Base-by-base conservation (phyloP, 2,113 vertebrate genomes). In the Beaufortia kweichowensis region DNA sequence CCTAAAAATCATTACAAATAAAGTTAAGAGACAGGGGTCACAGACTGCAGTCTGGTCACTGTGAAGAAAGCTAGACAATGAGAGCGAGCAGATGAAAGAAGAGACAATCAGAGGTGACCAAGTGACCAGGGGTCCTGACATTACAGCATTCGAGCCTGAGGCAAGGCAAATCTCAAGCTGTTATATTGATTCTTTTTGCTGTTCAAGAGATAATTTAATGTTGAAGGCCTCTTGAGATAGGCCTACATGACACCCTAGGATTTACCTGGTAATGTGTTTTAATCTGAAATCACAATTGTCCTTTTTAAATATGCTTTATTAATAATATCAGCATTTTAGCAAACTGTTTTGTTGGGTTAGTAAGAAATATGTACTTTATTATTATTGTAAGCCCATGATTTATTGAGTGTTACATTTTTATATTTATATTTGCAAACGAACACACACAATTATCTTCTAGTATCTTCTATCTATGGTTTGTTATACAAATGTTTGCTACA, bases 1-100 rank as follows among this genome's bases (percentile, higher is more conserved):
- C 53, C 19, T 53, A 59, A 50, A 75, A 75, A 78, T 82, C 80
- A 70, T 70, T 81, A 33, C 48, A 78, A 69, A 81, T 74, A 33
- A 69, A 57, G 55, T 81, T 78, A 41, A 82, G 29, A 21, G 26
- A 6, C 59, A 64, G 59, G 8, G 65, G 35, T 79, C 63, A 46
- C 15, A 78, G 63, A 62, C 75, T 61, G 57, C 43, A 77, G 62
- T 70, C 70, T 64, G 31, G 31, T 19, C 1, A 17, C 41, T 39
- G 41, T 66, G 66, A 76, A 55, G 41, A 70, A 55, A 39, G 35
- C 59, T 31, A 60, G 24, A 69, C 28, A 24, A 35, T 48, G 70
- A 57, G 23, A 70, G 70, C 35, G 35, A 56, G 21, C 19, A 26
- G 60, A 50, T 39, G 63, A 17, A 50, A 66, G 41, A 60, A 2